phyloP scores from a whole-genome alignment of 2,113 vertebrate genomes.

The Protobothrops flavoviridis region DNA sequence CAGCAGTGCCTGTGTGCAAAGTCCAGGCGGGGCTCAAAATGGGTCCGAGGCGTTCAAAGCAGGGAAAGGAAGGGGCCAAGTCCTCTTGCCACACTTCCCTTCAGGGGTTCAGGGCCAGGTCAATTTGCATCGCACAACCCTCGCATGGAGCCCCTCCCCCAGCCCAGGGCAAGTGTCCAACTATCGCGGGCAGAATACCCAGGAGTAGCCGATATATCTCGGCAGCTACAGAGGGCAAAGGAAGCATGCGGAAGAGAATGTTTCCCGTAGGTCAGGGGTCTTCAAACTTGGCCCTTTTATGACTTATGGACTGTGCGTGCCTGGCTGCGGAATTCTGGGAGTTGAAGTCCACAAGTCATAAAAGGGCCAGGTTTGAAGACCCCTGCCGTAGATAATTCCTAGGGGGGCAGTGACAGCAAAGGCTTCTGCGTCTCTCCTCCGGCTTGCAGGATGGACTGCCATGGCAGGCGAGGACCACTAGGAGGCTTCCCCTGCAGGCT shows the following conservation, averaged over 20 bases:
- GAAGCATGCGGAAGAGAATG: not conserved
- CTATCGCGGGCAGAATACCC: not conserved
- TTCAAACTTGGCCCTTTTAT: too few species aligned
- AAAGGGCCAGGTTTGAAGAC: too few species aligned
- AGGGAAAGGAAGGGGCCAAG: not conserved
- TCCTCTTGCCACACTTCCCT: not conserved
- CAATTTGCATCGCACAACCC: not conserved
- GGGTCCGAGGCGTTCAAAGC: not conserved
- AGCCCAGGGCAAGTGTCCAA: not conserved
- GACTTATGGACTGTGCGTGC: too few species aligned
- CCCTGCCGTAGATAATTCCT: not conserved
- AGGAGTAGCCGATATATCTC: not conserved
- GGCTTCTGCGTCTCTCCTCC: not conserved
- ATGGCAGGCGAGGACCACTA: not conserved
- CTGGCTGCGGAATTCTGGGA: too few species aligned
- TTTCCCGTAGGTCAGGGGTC: too few species aligned
- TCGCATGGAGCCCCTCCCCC: too few species aligned
- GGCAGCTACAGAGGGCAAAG: not conserved
- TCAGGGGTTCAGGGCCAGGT: not conserved
- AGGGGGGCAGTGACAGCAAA: accelerated
- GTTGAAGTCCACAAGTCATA: too few species aligned
- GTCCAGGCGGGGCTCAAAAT: not conserved
- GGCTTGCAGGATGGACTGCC: not conserved
- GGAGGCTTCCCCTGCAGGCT: not conserved
- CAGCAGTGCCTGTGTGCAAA: not conserved